These are phyloP conservation scores for Boleophthalmus pectinirostris DNA, from an alignment of 2,113 vertebrate genomes.

Conservation along the genomic window DNA sequence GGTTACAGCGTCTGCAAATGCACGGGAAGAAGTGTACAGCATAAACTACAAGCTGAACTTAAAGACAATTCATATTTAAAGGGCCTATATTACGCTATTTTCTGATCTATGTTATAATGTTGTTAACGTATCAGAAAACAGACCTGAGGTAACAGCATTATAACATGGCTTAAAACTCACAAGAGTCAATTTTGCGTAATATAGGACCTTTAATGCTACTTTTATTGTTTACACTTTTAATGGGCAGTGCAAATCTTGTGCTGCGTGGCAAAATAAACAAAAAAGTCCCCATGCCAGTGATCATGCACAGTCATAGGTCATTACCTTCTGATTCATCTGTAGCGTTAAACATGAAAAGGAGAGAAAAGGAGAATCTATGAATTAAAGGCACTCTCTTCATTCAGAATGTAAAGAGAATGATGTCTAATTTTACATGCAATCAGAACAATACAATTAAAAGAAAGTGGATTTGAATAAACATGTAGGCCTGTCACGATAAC, in stretches of 20 bases:
- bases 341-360: constrained; percentile 81
- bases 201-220: neutral
- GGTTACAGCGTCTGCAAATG: constrained; percentile 48
- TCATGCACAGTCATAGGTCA: constrained; percentile 77
- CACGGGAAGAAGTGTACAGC: constrained; percentile 30
- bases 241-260: neutral
- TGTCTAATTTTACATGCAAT: constrained; percentile 40
- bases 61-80: neutral
- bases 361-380: constrained; percentile 74
- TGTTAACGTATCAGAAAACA: neutral
- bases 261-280: constrained; percentile 1
- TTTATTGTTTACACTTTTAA: neutral
- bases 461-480: neutral
- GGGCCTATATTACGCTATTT: too few relatives aligned
- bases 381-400: constrained; percentile 32
- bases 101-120: too few relatives aligned
- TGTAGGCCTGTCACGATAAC: neutral
- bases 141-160: neutral
- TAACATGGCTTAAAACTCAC: too few relatives aligned
- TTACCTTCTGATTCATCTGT: constrained; percentile 99
- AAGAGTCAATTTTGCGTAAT: too few relatives aligned
- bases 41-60: constrained; percentile 15
- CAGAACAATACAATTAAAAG: constrained; percentile 1
- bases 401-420: constrained; percentile 25
- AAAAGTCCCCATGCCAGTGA: constrained; percentile 24